Evolutionary conservation across 2,888 invertebrate genomes (phyloP).

Genomic region (Gastrophysa polygoni): DNA sequence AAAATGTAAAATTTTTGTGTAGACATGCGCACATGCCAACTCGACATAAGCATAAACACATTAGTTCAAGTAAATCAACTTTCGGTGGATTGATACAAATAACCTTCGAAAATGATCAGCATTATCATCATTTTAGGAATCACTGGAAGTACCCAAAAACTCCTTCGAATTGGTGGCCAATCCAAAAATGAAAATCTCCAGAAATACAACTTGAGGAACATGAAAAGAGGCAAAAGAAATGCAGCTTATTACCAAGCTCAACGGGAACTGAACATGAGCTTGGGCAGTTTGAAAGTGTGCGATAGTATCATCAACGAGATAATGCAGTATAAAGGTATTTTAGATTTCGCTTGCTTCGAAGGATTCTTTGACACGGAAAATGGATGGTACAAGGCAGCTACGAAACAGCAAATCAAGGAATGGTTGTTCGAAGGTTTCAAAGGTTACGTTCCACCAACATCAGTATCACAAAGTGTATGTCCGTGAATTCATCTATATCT

Average conservation of each 20-base stretch:
- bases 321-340: neutral
- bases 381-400: neutral
- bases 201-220: slow-evolving; percentile 50
- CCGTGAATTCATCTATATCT: no score
- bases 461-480: no score
- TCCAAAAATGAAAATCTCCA: slow-evolving; percentile 65
- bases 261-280: slow-evolving; percentile 21
- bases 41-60: no score
- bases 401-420: neutral
- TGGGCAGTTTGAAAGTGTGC: slow-evolving; percentile 1
- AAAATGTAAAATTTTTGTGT: no score
- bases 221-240: slow-evolving; percentile 11
- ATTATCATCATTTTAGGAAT: no score
- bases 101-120: no score
- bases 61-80: no score
- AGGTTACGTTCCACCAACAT: neutral
- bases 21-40: no score
- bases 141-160: slow-evolving; percentile 40
- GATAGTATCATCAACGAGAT: neutral
- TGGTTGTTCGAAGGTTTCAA: neutral
- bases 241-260: slow-evolving; percentile 22
- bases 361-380: neutral
- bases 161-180: slow-evolving; percentile 61
- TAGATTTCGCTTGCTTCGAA: neutral
- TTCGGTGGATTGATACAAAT: no score